Evolutionary conservation across 1,140 invertebrate species (phyloP).

Genomic region (Lordiphosa mommai): DNA sequence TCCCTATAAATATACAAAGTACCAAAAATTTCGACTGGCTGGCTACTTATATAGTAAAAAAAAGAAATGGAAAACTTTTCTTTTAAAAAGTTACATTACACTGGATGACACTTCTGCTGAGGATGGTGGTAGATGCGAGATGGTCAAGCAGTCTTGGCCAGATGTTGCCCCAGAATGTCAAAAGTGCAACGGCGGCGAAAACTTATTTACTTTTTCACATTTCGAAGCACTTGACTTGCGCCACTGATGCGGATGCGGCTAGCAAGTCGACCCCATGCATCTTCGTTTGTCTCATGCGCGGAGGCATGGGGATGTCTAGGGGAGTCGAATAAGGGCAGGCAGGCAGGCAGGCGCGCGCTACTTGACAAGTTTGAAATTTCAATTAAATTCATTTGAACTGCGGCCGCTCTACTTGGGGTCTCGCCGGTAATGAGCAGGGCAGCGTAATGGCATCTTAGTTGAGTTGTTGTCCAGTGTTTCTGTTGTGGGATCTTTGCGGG

Average conservation of each 20-base stretch:
- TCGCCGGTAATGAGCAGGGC: slow-evolving; percentile 29
- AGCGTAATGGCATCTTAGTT: slow-evolving; percentile 40
- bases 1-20: slow-evolving; percentile 7
- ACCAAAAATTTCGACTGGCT: neutral
- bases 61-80: slow-evolving; percentile 61
- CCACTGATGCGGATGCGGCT: slow-evolving; percentile 22
- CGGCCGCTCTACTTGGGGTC: slow-evolving; percentile 19
- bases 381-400: slow-evolving; percentile 78
- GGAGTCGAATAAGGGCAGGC: neutral
- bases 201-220: slow-evolving; percentile 73
- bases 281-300: slow-evolving; percentile 37
- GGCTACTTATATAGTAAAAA: slow-evolving; percentile 2
- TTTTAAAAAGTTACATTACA: slow-evolving; percentile 75
- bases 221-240: slow-evolving; percentile 62
- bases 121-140: neutral
- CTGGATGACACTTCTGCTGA: slow-evolving; percentile 66
- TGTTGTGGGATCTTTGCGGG: neutral
- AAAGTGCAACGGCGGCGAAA: slow-evolving; percentile 65
- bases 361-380: slow-evolving; percentile 78
- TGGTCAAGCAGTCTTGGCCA: slow-evolving; percentile 37
- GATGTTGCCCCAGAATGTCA: slow-evolving; percentile 61
- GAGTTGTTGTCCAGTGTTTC: slow-evolving; percentile 1
- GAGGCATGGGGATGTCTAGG: neutral
- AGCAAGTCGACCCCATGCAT: slow-evolving; percentile 36
- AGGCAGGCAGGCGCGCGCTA: slow-evolving; percentile 16